Base-by-base conservation (phyloP, 2,113 vertebrate genomes). In the Hystrix brachyura region DNA sequence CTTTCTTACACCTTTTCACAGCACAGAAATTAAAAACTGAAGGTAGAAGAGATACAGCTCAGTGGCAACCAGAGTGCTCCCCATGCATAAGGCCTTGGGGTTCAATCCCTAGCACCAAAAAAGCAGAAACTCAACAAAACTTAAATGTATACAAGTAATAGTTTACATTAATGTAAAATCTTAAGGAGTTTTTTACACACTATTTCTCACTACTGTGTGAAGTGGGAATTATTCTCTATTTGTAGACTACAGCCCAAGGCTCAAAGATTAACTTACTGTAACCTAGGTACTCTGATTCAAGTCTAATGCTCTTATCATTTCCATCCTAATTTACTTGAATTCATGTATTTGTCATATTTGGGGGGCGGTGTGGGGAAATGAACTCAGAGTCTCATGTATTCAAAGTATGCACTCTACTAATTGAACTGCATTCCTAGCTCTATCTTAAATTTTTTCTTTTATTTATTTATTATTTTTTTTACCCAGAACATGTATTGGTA, bases 271-370 rank as follows among this genome's bases (percentile, higher is more conserved):
- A 93, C 64, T 79, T 29, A 91, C 53, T 93, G 38, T 84, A 90
- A 94, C 19, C 9, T 72, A 64, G 46, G 65, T 72, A 27, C 89
- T 94, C 85, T 69, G 43, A 91, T 85, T 88, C 81, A 95, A 94
- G 59, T 78, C 9, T 29, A 84, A 81, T 80, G 59, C n/a, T 94
- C 81, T 91, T 94, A 83, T 92, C 84, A 88, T 86, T 96, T 92
- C 92, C 92, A 3, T 85, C 29, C 27, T 83, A 87, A 87, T 43
- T 88, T 95, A 53, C 38, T 74, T 87, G 62, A 97, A 90, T 80
- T 87, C 12, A 67, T 88, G 25, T 80, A 25, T 89, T 81, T 48
- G 15, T 6, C 25, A 3, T 71, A 23, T 55, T 78, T 27, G 15
- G 25, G 27, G 65, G 18, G 29, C 14, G 14, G n/a, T n/a, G 14